phyloP scores from a whole-genome alignment of 1,140 invertebrate genomes.

The Campoletis sonorensis region DNA sequence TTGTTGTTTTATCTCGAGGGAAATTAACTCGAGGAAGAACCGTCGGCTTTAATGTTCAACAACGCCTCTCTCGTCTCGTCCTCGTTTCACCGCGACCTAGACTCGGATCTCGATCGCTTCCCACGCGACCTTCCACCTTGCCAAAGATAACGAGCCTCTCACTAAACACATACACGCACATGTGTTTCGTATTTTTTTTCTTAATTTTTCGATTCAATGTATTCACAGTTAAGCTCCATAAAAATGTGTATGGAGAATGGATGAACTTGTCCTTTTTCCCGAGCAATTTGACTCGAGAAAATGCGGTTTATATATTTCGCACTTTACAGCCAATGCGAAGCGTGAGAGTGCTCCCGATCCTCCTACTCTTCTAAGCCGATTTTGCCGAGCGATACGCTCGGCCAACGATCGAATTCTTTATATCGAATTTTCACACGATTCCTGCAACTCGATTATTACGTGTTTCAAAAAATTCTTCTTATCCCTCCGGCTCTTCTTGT shows the following conservation, averaged over 20 bases:
- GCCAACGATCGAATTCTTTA: slow-evolving; percentile 21
- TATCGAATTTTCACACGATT: slow-evolving; percentile 25
- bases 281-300: background rate
- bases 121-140: slow-evolving; percentile 65
- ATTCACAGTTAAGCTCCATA: background rate
- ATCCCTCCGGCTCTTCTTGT: background rate
- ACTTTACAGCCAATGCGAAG: background rate
- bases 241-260: background rate
- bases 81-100: slow-evolving; percentile 58
- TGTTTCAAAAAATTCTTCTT: background rate
- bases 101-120: slow-evolving; percentile 64
- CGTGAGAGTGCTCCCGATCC: slow-evolving; percentile 33
- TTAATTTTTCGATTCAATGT: background rate
- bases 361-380: slow-evolving; percentile 1
- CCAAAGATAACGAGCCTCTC: slow-evolving; percentile 46
- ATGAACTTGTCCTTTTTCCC: background rate
- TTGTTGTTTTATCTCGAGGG: background rate
- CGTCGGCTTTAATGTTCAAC: background rate
- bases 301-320: background rate
- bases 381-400: background rate
- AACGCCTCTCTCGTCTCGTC: slow-evolving; percentile 49
- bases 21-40: background rate
- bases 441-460: background rate
- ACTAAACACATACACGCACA: slow-evolving; percentile 7
- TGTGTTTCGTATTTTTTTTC: slow-evolving; percentile 12